These are phyloP conservation scores for Opisthograptis luteolata DNA, from an alignment of 2,888 invertebrate species.

Conservation along the genomic window DNA sequence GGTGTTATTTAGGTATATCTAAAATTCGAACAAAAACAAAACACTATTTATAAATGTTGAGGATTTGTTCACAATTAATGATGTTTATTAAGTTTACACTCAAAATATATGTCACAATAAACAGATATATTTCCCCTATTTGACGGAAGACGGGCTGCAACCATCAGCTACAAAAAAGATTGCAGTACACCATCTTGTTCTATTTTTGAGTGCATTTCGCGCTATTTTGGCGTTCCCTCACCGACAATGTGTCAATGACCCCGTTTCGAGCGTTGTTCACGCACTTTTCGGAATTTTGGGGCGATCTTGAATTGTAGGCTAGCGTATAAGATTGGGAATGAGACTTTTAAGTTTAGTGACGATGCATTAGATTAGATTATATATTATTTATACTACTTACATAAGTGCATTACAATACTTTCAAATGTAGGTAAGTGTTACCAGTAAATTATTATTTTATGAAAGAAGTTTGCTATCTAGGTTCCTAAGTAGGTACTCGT, in stretches of 20 bases:
- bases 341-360: neutral
- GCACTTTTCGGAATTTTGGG: constrained; percentile 80
- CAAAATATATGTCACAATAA: constrained; percentile 7
- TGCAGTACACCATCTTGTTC: constrained; percentile 77
- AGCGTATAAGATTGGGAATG: constrained; percentile 33
- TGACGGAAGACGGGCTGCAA: constrained; percentile 58
- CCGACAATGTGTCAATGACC: constrained; percentile 81
- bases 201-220: constrained; percentile 84
- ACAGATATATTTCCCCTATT: constrained; percentile 45
- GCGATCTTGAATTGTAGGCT: constrained; percentile 59
- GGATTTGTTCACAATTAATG: no score
- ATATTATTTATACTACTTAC: neutral
- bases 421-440: neutral
- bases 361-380: no score
- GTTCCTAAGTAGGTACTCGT: no score
- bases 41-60: no score
- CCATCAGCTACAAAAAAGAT: constrained; percentile 75
- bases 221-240: constrained; percentile 84
- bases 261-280: constrained; percentile 80
- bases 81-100: neutral
- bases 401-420: neutral
- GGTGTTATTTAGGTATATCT: no score
- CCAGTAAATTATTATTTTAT: no score
- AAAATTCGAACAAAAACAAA: no score
- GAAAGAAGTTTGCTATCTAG: no score